Evolutionary conservation across 1,140 invertebrate genomes (phyloP), one percentile per base, ranked within the genome.

Genomic region (Coboldia fuscipes): DNA sequence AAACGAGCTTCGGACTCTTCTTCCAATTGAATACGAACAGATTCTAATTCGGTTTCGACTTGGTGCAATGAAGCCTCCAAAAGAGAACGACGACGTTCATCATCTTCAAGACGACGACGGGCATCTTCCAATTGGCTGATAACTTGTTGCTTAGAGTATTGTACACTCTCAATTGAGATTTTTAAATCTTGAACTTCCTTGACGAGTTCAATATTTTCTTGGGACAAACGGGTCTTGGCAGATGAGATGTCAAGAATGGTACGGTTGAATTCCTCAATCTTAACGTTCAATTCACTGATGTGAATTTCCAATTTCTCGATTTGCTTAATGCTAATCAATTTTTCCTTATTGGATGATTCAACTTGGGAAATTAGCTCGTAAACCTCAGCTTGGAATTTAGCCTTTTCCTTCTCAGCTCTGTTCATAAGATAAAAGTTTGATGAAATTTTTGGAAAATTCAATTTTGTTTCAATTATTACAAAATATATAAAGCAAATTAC

Each of bases 171-270:
- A 52, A 93, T 77, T 58, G 75, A 83, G 41, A 72, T 68, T 69
- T 94, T 94, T 45, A 93, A 68, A 51, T 92, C 86, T 60, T 92
- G 84, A 43, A 92, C 81, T 66, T 89, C 83, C 61, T 89, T 90
- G 47, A 72, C 70, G 46, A 96, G 64, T 56, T 93, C 85, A 57
- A 93, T 78, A 60, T 94, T 94, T 59, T 96, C 90, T 60, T 75
- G 73, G 22, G 79, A 81, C 35, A 88, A 61, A 43, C 82, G 72
- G 46, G 76, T 76, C 61, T 85, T 88, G 59, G 81, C 77, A 38
- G 82, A 84, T 34, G 84, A 90, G 47, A 96, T 84, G 51, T 96
- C 90, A 41, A 89, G 74, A 45, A 96, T 79, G 21, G 85, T 88
- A 50, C 89, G 79, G 62, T 88, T 90, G 37, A 94, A 54, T 58